A percentile compares a stretch with the other conserved stretches of the same genome.
Evolutionary conservation across 2,888 invertebrate species (phyloP).

Genomic region (Philonicus albiceps): DNA sequence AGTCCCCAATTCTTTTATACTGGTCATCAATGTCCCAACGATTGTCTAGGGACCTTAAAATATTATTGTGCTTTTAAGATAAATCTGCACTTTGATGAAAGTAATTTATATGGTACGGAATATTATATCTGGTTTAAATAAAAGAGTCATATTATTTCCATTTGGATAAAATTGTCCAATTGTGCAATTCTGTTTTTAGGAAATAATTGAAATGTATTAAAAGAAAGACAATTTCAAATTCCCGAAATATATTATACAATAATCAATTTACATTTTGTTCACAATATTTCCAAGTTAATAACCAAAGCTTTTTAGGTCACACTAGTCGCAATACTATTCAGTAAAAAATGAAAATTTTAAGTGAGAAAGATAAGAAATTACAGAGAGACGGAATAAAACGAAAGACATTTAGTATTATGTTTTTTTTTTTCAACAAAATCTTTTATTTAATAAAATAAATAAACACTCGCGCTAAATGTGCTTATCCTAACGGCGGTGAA

Average conservation of each 20-base stretch:
- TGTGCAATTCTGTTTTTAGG: neutral
- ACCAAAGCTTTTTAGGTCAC: neutral
- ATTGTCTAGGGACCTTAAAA: neutral
- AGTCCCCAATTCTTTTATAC: neutral
- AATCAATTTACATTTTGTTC: neutral
- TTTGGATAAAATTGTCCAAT: neutral
- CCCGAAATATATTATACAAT: neutral
- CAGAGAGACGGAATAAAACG: neutral
- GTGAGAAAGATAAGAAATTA: neutral
- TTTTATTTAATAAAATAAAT: neutral
- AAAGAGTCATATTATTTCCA: too few species aligned
- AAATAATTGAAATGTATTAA: neutral
- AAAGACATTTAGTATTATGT: neutral
- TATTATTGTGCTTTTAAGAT: neutral
- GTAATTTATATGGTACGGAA: neutral
- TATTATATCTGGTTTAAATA: neutral
- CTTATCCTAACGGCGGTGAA: constrained; percentile 57
- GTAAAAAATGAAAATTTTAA: neutral
- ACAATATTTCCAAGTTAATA: neutral
- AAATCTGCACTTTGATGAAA: neutral
- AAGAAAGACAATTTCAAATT: neutral
- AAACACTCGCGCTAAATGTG: neutral
- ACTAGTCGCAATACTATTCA: neutral
- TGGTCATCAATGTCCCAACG: neutral
- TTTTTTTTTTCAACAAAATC: neutral